Conservation (phyloP, 2,113 vertebrate genomes). For the Mesitornis unicolor region DNA sequence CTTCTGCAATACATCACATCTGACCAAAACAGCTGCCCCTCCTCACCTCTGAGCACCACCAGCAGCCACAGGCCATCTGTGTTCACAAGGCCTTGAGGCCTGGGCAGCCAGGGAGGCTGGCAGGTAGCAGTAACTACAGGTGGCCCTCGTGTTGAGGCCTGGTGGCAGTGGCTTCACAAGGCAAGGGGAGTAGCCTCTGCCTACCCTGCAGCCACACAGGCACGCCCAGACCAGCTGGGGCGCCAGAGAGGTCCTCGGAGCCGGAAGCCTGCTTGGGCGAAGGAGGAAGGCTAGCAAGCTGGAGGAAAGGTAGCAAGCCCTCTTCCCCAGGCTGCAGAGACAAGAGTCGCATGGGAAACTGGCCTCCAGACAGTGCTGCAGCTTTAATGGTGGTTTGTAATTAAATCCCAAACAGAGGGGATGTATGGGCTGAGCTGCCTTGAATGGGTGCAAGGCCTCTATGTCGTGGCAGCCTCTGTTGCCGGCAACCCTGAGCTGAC, state of each 20-base stretch:
- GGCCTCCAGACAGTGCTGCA: not conserved
- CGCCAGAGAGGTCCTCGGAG: no score
- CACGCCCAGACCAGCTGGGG: fast-evolving
- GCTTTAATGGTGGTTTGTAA: not conserved
- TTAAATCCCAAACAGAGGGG: not conserved
- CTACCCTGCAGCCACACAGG: fast-evolving
- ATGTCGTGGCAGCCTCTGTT: not conserved
- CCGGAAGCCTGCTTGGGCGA: not conserved
- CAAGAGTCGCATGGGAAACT: fast-evolving
- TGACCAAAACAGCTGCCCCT: not conserved
- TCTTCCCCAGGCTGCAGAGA: fast-evolving
- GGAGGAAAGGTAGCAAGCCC: not conserved
- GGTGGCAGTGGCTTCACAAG: not conserved
- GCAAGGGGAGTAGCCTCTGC: not conserved
- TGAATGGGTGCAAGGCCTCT: fast-evolving
- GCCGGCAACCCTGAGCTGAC: not conserved
- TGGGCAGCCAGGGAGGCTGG: not conserved
- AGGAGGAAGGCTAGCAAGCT: not conserved
- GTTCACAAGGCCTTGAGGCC: not conserved
- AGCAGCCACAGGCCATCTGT: fast-evolving
- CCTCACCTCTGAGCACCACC: not conserved
- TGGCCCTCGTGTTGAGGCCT: fast-evolving
- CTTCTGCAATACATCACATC: not conserved
- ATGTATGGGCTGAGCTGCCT: not conserved
- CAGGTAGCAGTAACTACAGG: not conserved